Evolutionary conservation across 2,113 vertebrate species (phyloP).

Genomic region (Pelodiscus sinensis): DNA sequence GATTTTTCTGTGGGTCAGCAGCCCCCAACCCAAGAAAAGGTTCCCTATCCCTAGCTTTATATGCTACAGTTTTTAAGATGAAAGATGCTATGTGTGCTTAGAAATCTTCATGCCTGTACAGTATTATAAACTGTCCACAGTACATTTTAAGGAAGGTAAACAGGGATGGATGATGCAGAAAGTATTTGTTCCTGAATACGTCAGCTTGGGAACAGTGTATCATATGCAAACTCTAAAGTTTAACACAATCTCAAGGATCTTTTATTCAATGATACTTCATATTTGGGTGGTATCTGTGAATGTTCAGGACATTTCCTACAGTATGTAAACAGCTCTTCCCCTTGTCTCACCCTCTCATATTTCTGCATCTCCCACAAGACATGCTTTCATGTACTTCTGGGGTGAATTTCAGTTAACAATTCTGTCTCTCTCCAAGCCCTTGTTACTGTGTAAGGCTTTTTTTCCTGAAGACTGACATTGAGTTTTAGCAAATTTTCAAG

Average conservation of each 20-base stretch:
- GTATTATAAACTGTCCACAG: conserved; percentile 32
- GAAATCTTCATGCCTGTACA: conserved; percentile 9
- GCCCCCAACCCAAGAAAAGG: no score
- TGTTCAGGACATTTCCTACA: neutral
- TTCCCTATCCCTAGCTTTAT: neutral
- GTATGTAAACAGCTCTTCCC: neutral
- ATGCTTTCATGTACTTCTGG: neutral
- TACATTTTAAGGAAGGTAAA: conserved; percentile 28
- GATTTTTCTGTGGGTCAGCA: no score
- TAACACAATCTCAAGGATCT: neutral
- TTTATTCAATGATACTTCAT: neutral
- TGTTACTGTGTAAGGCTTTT: neutral
- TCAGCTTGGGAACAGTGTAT: conserved; percentile 1
- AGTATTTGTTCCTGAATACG: neutral
- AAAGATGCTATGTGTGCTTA: conserved; percentile 27
- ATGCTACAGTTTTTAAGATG: neutral
- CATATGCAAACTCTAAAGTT: conserved; percentile 3
- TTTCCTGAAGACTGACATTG: rapidly evolving
- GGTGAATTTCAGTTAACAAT: neutral
- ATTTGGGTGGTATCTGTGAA: neutral
- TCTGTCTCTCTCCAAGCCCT: neutral
- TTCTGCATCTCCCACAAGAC: neutral
- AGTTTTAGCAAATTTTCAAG: neutral
- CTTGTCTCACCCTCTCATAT: neutral
- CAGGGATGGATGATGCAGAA: neutral